phyloP scores from a whole-genome alignment of 2,888 invertebrate species.

The Drosophila subquinaria region DNA sequence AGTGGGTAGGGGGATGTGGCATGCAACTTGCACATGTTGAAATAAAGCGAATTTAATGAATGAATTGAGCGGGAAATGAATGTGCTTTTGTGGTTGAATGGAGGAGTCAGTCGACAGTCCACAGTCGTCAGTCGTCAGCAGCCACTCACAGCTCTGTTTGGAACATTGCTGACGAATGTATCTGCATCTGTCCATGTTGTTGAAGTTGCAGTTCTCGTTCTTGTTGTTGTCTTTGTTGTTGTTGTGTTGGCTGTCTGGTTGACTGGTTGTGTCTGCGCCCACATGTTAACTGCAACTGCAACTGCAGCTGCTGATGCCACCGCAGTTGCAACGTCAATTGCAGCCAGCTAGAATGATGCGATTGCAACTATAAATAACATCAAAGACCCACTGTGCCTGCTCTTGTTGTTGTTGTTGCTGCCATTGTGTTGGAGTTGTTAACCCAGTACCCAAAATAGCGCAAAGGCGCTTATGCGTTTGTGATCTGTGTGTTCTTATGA shows the following conservation, averaged over 20 bases:
- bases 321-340: constrained; percentile 41
- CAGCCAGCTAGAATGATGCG: constrained; percentile 30
- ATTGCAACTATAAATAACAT: constrained; percentile 42
- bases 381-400: constrained; percentile 25
- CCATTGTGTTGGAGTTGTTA: constrained; percentile 1
- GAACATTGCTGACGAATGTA: constrained; percentile 30
- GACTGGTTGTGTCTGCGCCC: constrained; percentile 31
- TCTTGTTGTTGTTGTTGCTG: constrained; percentile 11
- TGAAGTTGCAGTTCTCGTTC: constrained; percentile 1
- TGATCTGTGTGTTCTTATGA: too few species aligned
- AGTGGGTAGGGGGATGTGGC: constrained; percentile 2
- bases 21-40: constrained; percentile 44
- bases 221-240: too few species aligned
- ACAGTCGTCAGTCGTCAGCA: neutral
- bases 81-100: constrained; percentile 22
- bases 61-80: constrained; percentile 37
- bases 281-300: constrained; percentile 22
- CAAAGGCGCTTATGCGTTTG: neutral
- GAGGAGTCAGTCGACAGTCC: constrained; percentile 13
- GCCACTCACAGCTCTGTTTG: constrained; percentile 19
- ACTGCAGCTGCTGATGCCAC: constrained; percentile 34
- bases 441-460: neutral
- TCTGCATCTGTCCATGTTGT: constrained; percentile 19
- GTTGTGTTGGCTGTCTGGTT: constrained; percentile 16
- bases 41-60: constrained; percentile 63